A percentile compares a stretch with the other conserved stretches of the same genome.
phyloP scores from a whole-genome alignment of 1,140 invertebrate genomes.

The Tyrophagus putrescentiae region DNA sequence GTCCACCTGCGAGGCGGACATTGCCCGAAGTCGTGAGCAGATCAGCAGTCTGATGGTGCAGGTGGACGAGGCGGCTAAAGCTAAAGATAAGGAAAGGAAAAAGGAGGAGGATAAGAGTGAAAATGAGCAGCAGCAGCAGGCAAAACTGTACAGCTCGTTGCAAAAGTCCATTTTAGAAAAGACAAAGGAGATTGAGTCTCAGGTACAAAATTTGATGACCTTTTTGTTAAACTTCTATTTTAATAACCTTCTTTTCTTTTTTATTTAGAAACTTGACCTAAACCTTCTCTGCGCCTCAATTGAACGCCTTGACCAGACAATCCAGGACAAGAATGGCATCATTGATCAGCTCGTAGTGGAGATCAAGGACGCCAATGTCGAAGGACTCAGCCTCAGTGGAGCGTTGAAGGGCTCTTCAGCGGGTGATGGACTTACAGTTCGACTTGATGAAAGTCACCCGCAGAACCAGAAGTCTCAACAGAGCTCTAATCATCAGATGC shows the following conservation, averaged over 20 bases:
- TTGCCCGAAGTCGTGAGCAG: constrained; percentile 72
- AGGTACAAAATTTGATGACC: constrained; percentile 40
- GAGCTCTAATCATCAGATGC: no score
- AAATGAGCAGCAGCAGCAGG: constrained; percentile 44
- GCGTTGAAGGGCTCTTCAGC: no score
- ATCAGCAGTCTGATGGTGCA: constrained; percentile 37
- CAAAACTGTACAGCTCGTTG: constrained; percentile 47
- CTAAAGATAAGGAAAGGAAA: constrained; percentile 42
- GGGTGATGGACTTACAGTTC: no score
- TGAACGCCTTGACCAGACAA: constrained; percentile 58
- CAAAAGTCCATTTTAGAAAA: constrained; percentile 66
- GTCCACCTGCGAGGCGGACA: constrained; percentile 69
- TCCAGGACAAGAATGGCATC: constrained; percentile 52
- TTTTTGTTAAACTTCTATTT: constrained; percentile 20
- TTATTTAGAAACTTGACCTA: constrained; percentile 21
- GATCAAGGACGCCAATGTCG: constrained; percentile 79
- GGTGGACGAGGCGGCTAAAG: constrained; percentile 28
- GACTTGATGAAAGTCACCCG: no score
- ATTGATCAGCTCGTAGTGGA: constrained; percentile 66
- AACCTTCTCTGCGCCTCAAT: constrained; percentile 21
- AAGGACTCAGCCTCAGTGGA: no score
- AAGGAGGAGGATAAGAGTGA: constrained; percentile 40
- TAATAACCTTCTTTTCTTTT: constrained; percentile 19
- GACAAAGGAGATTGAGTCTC: constrained; percentile 58
- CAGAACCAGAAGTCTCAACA: no score